These are phyloP conservation scores for Nemoura dubitans DNA, from an alignment of 2,888 invertebrate genomes.

Conservation along the genomic window DNA sequence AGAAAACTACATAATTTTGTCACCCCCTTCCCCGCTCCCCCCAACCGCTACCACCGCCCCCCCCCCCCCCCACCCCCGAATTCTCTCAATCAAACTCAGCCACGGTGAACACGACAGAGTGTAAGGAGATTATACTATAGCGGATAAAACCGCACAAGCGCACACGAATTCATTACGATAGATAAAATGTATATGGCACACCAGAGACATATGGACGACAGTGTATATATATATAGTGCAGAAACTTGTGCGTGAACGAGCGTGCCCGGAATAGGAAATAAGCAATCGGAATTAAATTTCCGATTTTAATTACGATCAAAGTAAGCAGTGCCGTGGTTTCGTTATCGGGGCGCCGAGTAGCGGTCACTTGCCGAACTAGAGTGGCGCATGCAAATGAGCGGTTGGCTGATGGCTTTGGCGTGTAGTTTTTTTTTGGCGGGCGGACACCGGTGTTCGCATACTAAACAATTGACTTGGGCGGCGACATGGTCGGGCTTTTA, in stretches of 20 bases:
- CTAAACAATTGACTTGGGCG: no score
- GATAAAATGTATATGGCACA: background rate
- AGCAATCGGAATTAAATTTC: background rate
- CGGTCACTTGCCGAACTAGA: background rate
- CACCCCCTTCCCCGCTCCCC: slow-evolving; percentile 32
- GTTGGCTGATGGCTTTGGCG: background rate
- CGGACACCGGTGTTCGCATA: no score
- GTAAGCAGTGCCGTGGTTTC: slow-evolving; percentile 19
- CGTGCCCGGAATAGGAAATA: background rate
- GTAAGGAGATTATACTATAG: no score
- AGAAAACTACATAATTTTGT: slow-evolving; percentile 43
- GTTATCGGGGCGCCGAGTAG: slow-evolving; percentile 22
- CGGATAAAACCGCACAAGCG: slow-evolving; percentile 17
- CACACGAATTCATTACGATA: background rate
- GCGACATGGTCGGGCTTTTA: no score
- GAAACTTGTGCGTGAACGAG: background rate
- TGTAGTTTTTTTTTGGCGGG: background rate
- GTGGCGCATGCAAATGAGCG: no score
- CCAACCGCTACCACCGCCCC: background rate
- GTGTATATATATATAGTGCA: no score
- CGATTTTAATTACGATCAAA: slow-evolving; percentile 37
- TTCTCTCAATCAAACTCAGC: background rate
- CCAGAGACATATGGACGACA: background rate
- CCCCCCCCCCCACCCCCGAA: background rate
- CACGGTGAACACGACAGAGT: background rate